phyloP scores from a whole-genome alignment of 2,113 vertebrate genomes.

The Morone chrysops region DNA sequence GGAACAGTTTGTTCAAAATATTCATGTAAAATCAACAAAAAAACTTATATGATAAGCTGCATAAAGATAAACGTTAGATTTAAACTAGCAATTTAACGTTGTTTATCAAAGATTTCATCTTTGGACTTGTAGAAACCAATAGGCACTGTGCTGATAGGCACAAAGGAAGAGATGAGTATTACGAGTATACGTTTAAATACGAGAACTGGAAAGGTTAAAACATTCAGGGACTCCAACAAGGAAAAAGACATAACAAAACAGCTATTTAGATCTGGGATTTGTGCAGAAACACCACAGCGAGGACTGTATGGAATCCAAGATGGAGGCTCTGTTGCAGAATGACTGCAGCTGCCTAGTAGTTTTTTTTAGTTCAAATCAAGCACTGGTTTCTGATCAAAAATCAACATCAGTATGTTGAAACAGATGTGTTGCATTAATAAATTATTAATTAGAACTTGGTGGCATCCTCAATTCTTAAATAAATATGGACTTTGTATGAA shows the following conservation, averaged over 20 bases:
- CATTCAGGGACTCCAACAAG: neutral
- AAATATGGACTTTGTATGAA: neutral
- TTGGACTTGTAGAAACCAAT: neutral
- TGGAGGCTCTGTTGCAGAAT: neutral
- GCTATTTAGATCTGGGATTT: neutral
- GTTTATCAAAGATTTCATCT: neutral
- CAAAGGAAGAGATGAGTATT: neutral
- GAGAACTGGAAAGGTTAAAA: neutral
- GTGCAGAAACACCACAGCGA: neutral
- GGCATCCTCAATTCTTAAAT: neutral
- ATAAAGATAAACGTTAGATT: neutral
- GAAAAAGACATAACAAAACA: too few species aligned
- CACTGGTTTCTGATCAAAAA: neutral
- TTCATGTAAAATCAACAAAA: neutral
- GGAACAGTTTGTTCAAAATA: neutral
- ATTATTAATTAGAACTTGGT: neutral
- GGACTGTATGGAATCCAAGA: neutral
- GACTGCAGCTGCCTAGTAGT: neutral
- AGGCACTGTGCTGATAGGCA: neutral
- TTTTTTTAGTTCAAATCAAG: neutral
- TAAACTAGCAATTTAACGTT: neutral
- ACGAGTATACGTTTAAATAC: neutral
- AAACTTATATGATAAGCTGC: neutral
- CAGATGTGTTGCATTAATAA: neutral
- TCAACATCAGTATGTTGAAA: neutral